Percentiles rank a stretch among this genome's conserved stretches.
These are phyloP conservation scores for Falco concolor DNA, from an alignment of 2,797 vertebrate genomes.

Conservation along the genomic window DNA sequence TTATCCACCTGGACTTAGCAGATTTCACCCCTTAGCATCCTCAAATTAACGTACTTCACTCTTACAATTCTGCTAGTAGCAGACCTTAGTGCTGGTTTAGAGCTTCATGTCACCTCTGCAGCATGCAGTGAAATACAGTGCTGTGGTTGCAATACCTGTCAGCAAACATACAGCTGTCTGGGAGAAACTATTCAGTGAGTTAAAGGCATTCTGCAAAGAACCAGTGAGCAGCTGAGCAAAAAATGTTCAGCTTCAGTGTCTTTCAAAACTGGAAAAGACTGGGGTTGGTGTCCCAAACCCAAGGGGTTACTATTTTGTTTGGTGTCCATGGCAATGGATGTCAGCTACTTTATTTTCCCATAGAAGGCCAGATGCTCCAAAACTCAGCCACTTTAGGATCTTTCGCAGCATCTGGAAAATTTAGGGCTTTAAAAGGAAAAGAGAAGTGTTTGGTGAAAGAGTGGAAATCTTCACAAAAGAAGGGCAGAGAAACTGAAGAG, in stretches of 20 bases:
- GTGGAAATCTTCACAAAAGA: neutral
- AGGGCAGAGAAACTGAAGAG: neutral
- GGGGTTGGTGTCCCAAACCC: neutral
- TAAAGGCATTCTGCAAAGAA: neutral
- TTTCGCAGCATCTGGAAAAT: neutral
- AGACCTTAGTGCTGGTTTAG: neutral
- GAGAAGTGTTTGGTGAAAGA: neutral
- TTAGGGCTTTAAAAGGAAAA: neutral
- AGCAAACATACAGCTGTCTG: neutral
- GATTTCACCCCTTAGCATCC: neutral
- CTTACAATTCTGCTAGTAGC: neutral
- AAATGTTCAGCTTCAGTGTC: neutral
- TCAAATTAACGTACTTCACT: neutral
- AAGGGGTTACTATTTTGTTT: neutral
- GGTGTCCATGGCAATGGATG: neutral
- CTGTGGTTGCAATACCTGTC: neutral
- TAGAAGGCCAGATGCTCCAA: neutral
- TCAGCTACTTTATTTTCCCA: neutral
- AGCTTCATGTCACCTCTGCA: neutral
- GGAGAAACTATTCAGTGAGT: neutral
- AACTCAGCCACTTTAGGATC: neutral
- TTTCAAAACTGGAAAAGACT: neutral
- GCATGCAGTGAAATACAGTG: neutral
- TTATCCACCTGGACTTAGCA: neutral
- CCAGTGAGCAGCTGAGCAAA: neutral